Conservation (phyloP, 1,140 invertebrate genomes). For the Helicoverpa zea region DNA sequence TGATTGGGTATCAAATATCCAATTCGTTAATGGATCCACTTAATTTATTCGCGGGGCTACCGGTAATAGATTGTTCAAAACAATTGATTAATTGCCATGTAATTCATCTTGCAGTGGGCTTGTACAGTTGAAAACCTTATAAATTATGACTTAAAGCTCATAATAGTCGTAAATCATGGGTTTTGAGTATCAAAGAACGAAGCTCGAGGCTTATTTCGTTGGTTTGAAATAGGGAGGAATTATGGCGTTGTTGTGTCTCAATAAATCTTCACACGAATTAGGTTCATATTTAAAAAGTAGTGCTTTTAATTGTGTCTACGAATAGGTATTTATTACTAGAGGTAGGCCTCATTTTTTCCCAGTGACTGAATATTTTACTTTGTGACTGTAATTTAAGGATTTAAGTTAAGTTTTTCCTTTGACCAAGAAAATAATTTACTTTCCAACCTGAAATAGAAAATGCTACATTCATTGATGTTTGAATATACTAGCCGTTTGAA, state of each 20-base stretch:
- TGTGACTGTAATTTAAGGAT: no score
- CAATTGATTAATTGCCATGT: conserved; percentile 58
- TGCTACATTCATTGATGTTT: conserved; percentile 1
- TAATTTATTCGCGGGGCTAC: conserved; percentile 43
- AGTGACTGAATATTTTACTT: no score
- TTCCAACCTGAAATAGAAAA: neutral
- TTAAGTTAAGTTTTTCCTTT: neutral
- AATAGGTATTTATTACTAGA: neutral
- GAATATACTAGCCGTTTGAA: conserved; percentile 11
- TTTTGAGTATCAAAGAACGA: conserved; percentile 34
- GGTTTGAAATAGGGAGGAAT: neutral
- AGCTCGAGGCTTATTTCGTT: neutral
- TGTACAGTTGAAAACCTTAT: conserved; percentile 34
- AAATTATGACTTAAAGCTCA: conserved; percentile 46
- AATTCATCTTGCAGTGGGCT: conserved; percentile 31
- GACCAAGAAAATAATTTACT: neutral
- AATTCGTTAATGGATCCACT: conserved; percentile 46
- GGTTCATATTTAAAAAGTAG: no score
- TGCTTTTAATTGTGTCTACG: no score
- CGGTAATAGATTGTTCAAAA: conserved; percentile 48
- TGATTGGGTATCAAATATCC: conserved; percentile 46
- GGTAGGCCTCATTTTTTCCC: no score
- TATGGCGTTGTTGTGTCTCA: no score
- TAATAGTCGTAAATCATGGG: conserved; percentile 39
- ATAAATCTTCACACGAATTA: no score